Evolutionary conservation across 2,888 invertebrate genomes (phyloP).

Genomic region (Apoda limacodes): DNA sequence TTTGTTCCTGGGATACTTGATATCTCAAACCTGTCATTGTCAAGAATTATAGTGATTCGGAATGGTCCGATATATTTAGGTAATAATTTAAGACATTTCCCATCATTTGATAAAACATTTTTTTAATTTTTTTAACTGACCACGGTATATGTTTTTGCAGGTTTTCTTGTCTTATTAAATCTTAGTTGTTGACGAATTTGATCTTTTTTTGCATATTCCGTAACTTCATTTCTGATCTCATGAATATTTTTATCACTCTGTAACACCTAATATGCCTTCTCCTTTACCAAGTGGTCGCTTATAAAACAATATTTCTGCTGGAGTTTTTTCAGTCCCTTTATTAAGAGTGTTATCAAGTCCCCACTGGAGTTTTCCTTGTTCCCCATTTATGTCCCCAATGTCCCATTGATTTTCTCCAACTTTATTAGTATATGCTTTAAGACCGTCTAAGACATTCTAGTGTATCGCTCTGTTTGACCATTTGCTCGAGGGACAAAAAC

Average conservation of each 20-base stretch:
- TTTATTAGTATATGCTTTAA: constrained; percentile 5
- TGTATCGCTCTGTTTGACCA: constrained; percentile 9
- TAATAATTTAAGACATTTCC: constrained; percentile 7
- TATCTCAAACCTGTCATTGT: constrained; percentile 15
- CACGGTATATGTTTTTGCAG: constrained; percentile 2
- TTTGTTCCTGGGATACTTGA: constrained; percentile 10
- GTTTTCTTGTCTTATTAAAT: constrained; percentile 1
- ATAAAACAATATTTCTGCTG: too few species aligned
- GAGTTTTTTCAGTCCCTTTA: too few species aligned
- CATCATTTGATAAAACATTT: constrained; percentile 1
- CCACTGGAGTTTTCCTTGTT: constrained; percentile 14
- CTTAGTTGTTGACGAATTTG: constrained; percentile 2
- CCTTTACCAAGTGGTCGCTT: constrained; percentile 7
- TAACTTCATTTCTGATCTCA: constrained; percentile 5
- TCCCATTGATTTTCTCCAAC: constrained; percentile 9
- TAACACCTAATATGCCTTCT: constrained; percentile 9
- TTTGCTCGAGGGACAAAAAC: constrained; percentile 10
- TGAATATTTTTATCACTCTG: constrained; percentile 1
- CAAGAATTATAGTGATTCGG: constrained; percentile 1
- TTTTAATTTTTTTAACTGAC: constrained; percentile 5
- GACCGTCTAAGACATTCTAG: constrained; percentile 5
- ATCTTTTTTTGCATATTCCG: constrained; percentile 3
- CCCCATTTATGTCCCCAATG: too few species aligned
- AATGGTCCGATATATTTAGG: constrained; percentile 8
- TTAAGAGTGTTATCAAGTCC: constrained; percentile 16